Evolutionary conservation across 2,888 invertebrate species (phyloP), one percentile per base, ranked within the genome.

Genomic region (Panopea generosa): DNA sequence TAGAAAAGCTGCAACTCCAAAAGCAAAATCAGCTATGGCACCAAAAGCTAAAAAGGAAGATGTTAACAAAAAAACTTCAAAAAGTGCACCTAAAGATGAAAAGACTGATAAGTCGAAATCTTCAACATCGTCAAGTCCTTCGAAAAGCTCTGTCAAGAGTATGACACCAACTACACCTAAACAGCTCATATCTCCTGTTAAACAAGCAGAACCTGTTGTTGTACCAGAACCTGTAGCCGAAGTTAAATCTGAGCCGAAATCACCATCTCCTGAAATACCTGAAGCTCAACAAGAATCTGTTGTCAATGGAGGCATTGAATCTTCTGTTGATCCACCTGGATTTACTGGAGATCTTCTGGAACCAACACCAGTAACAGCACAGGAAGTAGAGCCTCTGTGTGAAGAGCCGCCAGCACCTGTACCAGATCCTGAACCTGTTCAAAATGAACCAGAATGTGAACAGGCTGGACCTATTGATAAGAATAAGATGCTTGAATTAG

Each of bases 31-130:
- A 14, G 33, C 81, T 18, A 55, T 79, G 45, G 70, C 84, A 26
- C 69, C 82, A 14, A 86, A 72, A 63, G 75, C 82, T 33, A 83
- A 84, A 29, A 89, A 87, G 76, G 89, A 87, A 66, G 87, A 86
- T 74, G 83, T 66, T 38, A 86, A 85, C 72, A 87, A 83, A 59
- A 88, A 87, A 74, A 79, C 83, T 9, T 83, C 83, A 70, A 84
- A 86, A 43, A 86, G 88, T 67, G 59, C 82, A 24, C 82, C 84
- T 38, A 86, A 86, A 59, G 56, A 53, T 20, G 76, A 80, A 45
- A 80, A 83, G 49, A 47, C 78, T 26, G 83, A 84, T 33, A 82
- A 86, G 45, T 55, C 77, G 11, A 80, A 84, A 57, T 74, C 80
- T 16, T 71, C 80, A 6, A 66, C 67, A 20, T 71, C 80, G 9